These are phyloP conservation scores for Halcyon badia DNA, from an alignment of 2,797 vertebrate genomes.

Conservation along the genomic window DNA sequence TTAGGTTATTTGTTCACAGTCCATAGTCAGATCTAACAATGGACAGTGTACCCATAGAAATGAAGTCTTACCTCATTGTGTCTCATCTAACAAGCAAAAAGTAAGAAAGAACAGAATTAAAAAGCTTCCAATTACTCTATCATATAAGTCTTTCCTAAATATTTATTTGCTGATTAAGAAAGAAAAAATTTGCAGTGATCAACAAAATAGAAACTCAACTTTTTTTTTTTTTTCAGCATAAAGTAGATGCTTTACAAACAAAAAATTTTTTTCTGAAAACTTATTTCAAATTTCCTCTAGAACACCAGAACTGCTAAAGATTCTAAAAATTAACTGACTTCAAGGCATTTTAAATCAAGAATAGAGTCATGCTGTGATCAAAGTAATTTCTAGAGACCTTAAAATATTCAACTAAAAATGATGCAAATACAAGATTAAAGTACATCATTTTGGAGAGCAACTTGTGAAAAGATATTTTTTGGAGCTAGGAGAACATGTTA, in stretches of 20 bases:
- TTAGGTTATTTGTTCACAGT: neutral
- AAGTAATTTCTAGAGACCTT: neutral
- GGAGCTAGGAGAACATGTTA: neutral
- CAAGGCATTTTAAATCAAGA: neutral
- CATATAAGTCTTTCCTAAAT: neutral
- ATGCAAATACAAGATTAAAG: neutral
- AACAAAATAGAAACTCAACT: neutral
- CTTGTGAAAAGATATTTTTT: neutral
- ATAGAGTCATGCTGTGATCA: accelerated
- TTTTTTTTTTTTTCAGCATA: neutral
- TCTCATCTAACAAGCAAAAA: neutral
- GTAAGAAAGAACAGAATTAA: neutral
- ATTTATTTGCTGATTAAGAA: neutral
- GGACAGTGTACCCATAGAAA: neutral
- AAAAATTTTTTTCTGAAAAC: neutral
- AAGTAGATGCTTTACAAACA: neutral
- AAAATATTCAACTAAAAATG: neutral
- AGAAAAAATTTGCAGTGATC: neutral
- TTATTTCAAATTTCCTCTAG: neutral
- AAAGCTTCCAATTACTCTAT: neutral
- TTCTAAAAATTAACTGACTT: neutral
- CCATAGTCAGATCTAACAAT: neutral
- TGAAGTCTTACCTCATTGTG: neutral
- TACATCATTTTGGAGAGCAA: neutral
- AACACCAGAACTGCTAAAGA: neutral